Evolutionary conservation across 2,797 vertebrate genomes (phyloP).

Genomic region (Artibeus jamaicensis): DNA sequence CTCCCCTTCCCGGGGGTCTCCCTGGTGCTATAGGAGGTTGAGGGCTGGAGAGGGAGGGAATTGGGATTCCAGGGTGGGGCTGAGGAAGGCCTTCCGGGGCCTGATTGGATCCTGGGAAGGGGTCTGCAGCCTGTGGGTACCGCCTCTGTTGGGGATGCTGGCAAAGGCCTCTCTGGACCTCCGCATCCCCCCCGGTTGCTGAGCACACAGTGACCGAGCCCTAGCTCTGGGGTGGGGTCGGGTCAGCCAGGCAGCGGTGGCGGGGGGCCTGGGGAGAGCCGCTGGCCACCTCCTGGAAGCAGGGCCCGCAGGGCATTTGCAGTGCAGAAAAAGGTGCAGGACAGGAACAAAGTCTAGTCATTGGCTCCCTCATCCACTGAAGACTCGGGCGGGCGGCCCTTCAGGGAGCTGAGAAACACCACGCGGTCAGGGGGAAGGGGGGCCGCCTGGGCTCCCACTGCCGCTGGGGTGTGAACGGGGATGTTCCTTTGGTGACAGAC

Average conservation of each 20-base stretch:
- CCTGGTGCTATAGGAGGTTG: not conserved
- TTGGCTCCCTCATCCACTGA: not conserved
- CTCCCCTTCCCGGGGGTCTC: not conserved
- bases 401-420: not conserved
- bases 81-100: not conserved
- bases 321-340: not conserved
- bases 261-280: not conserved
- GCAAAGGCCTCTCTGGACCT: not conserved
- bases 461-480: not conserved
- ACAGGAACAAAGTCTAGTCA: not conserved
- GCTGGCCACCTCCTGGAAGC: not conserved
- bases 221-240: not conserved
- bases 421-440: not conserved
- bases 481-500: not conserved
- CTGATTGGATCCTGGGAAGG: not conserved
- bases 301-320: not conserved
- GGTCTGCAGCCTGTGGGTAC: not conserved
- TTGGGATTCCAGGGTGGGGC: not conserved
- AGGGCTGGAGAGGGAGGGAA: not conserved
- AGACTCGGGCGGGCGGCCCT: not conserved
- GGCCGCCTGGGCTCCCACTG: rapidly evolving
- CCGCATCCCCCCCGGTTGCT: not conserved
- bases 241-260: not conserved
- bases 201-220: not conserved
- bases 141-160: not conserved